Evolutionary conservation across 1,140 invertebrate species (phyloP), one percentile per base, ranked within the genome.

Genomic region (Matsumurasca onukii): DNA sequence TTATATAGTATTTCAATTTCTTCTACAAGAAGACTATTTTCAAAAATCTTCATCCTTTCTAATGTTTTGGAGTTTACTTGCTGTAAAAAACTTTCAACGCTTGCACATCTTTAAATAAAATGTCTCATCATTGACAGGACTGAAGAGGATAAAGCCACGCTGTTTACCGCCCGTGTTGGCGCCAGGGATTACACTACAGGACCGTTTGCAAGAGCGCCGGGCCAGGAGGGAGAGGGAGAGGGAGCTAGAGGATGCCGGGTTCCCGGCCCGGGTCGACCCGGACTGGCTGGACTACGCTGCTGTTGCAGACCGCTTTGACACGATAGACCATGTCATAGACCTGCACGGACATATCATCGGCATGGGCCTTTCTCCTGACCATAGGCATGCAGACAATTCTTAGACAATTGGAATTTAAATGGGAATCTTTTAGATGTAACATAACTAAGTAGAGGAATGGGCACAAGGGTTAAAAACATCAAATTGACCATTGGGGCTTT

Each of bases 281-380:
- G 85, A 89, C 77, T 91, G 88, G 87, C 77, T 85, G 63, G 85
- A 92, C 79, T 89, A 86, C 72, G 82, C 89, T 66, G 80, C 85
- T 1, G 88, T 92, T 1, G 85, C 85, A 15, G 85, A 90, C 74
- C 85, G 84, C 73, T 93, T 91, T 75, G 91, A 94, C 78, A 85
- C 85, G 75, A 84, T 92, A 15, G 93, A 95, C 80, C 88, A 92
- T 78, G 76, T 93, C 1, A 92, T 96, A 69, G 92, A 96, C 80
- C 80, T 96, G 29, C 89, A 93, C 78, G 93, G 93, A 0, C 92
- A 95, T 76, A 94, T 95, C 66, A 93, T 95, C 73, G 93, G 93
- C 73, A 93, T 95, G 91, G 87, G 89, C 3, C 80, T 95, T 12
- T 94, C 92, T 67, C 93, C 92, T 0, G 93, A 95, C 82, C 90